Evolutionary conservation across 2,113 vertebrate genomes (phyloP), one percentile per base, ranked within the genome.

Genomic region (Osmerus eperlanus): DNA sequence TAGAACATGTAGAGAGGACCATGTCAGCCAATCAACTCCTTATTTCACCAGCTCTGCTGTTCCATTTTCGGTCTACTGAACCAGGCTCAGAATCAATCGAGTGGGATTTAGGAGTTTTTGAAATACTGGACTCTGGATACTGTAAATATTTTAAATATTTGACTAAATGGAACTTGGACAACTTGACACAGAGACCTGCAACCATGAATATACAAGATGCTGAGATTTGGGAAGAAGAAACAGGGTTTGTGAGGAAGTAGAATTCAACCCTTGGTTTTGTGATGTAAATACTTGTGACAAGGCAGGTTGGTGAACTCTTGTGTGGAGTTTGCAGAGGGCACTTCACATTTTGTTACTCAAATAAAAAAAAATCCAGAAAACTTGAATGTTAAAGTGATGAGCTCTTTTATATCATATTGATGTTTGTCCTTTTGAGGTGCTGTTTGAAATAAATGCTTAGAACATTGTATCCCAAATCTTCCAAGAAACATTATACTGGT

Each of bases 91-190:
- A 77, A 61, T 84, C 71, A 76, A 78, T 80, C 81, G 81, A 82
- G 67, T 82, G 71, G 78, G 73, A 85, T 88, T 91, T 88, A 91
- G 88, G 88, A 90, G 92, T 92, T 92, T 91, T 93, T 94, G 94
- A 91, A 86, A 89, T 91, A 92, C 90, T 88, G 92, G 92, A 95
- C 93, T 91, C 87, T 94, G 21, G 21, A 21, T 21, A 21, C 21
- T 21, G 92, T 94, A 95, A 93, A 97, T 96, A 96, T 95, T 93
- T 97, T 94, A 95, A 95, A 96, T 95, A 97, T 95, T 97, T 95
- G 96, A 83, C 80, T 78, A 56, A 56, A 77, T 81, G 74, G 73
- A 91, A 87, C 80, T 79, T 74, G 55, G 87, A 84, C 71, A 83
- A 73, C 78, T 73, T 70, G 70, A 83, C 71, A 65, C 64, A 56